Base-by-base conservation (phyloP, 2,888 invertebrate species). In the Caradrina clavipalpis region DNA sequence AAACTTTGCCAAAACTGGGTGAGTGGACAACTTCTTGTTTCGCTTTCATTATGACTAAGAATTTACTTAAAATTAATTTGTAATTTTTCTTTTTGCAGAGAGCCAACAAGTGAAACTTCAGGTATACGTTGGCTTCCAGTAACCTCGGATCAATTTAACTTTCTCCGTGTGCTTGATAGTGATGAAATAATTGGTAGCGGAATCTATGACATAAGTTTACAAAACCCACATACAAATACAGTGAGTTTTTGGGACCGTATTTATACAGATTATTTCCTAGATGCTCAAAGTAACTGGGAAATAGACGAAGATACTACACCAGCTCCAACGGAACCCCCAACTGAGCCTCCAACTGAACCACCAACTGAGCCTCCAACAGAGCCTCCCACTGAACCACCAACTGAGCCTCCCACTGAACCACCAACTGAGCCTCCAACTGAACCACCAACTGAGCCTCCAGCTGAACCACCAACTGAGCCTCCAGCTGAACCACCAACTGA, bases 1-100 rank as follows among this genome's bases (percentile, higher is more conserved):
- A 0, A 94, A 92, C 69, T 95, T 95, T 81, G 95, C 93, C 31
- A 94, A 91, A 86, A 87, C 83, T 62, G 92, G 93, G 95, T 95
- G 83, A 85, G 91, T 79, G 8, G 31, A 31, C 1, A 49, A 2
- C 22, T 11, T n/a, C 1, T n/a, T 35, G 31, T 39, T 8, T 5
- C 21, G 5, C 56, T 19, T 7, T 13, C 0, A 1, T 19, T 13
- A 39, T 13, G 8, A 56, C 21, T 8, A 17, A n/a, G 7, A 49
- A 10, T n/a, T 21, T 10, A 22, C 7, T 0, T 21, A 0, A 22
- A n/a, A 31, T 19, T 51, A 19, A 21, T 61, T 19, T 19, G 8
- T 8, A 8, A n/a, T 22, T 11, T 63, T 67, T 61, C 74, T 56
- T 64, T 77, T 92, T 92, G 71, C 87, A 95, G 95, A 4, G 45